phyloP scores from a whole-genome alignment of 2,113 vertebrate genomes.

The Micronycteris hirsuta region DNA sequence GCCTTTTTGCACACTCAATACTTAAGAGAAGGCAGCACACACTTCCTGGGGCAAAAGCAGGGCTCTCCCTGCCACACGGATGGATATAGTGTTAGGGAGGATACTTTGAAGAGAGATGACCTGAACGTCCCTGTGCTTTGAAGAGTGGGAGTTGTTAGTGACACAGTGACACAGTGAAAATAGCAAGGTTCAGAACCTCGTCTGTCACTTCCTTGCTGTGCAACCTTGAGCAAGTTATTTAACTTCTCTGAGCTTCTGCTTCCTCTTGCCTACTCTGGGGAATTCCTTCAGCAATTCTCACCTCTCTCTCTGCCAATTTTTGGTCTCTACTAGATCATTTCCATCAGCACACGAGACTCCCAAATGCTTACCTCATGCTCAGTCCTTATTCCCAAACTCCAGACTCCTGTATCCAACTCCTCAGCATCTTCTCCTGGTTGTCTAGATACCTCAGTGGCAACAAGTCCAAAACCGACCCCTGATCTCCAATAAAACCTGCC shows the following conservation, averaged over 20 bases:
- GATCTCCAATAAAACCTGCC: too few relatives aligned
- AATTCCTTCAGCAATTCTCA: background rate
- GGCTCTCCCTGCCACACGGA: background rate
- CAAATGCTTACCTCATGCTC: background rate
- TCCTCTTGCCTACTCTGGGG: background rate
- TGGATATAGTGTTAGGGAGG: background rate
- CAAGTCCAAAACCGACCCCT: background rate
- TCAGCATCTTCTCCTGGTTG: background rate
- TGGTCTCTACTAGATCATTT: background rate
- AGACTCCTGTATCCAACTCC: background rate
- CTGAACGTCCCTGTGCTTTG: background rate
- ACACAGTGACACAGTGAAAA: background rate
- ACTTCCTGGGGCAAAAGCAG: background rate
- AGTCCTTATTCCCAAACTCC: background rate
- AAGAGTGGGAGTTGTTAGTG: background rate
- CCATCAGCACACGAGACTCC: background rate
- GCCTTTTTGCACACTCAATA: background rate
- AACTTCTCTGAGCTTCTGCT: background rate
- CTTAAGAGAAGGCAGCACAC: background rate
- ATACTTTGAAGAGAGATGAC: background rate
- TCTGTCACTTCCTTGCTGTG: background rate
- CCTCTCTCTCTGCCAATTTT: background rate
- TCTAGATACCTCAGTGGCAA: background rate
- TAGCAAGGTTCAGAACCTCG: background rate
- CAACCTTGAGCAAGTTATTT: background rate